These are phyloP conservation scores for Tetanocera ferruginea DNA, from an alignment of 2,888 invertebrate species.

Conservation along the genomic window DNA sequence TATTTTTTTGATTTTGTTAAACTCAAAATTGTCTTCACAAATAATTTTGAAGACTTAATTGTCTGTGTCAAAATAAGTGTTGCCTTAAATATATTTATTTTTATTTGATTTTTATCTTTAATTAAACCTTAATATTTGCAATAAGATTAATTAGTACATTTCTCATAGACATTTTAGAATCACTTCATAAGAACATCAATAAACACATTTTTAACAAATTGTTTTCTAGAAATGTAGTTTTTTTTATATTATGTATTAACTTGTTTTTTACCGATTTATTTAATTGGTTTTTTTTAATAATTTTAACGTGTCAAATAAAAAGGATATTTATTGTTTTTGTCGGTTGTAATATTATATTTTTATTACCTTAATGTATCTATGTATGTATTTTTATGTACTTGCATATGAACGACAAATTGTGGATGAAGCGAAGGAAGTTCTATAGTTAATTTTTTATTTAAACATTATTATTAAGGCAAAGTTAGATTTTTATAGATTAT, in stretches of 20 bases:
- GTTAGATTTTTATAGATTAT: not conserved
- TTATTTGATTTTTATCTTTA: not conserved
- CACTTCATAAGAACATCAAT: slow-evolving; percentile 13
- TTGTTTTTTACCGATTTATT: not conserved
- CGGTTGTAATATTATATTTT: not conserved
- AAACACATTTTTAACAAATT: slow-evolving; percentile 18
- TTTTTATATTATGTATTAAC: not conserved
- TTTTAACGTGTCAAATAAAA: not conserved
- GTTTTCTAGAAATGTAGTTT: not conserved
- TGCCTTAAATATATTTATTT: too few relatives aligned
- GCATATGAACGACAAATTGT: not conserved
- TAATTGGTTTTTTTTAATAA: not conserved
- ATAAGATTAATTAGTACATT: slow-evolving; percentile 7
- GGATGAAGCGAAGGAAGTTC: not conserved
- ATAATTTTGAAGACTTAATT: too few relatives aligned
- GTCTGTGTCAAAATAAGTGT: too few relatives aligned
- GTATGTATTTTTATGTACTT: not conserved
- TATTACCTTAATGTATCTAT: not conserved
- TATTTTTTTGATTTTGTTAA: too few relatives aligned
- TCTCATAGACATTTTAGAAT: slow-evolving; percentile 1
- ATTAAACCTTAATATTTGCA: slow-evolving; percentile 3
- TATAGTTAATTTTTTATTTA: not conserved
- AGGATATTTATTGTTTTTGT: slow-evolving; percentile 9
- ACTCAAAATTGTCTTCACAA: too few relatives aligned
- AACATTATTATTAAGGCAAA: slow-evolving; percentile 11